These are phyloP conservation scores for Chymomyza costata DNA, from an alignment of 1,140 invertebrate species.

Conservation along the genomic window DNA sequence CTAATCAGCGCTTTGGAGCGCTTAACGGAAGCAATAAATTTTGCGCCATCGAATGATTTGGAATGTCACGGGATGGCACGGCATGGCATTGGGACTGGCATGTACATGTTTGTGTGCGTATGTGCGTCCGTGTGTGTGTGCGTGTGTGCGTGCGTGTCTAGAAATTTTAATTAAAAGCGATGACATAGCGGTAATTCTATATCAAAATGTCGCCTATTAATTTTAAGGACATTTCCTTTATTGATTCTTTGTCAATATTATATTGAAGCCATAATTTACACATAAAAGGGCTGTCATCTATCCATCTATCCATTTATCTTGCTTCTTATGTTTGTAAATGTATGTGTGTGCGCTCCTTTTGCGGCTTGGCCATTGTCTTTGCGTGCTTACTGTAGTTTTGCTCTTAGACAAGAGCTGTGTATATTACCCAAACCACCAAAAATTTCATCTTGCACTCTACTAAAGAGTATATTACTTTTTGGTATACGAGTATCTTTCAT, in stretches of 20 bases:
- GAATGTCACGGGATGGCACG: too few species aligned
- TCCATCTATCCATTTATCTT: background rate
- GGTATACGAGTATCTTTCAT: too few species aligned
- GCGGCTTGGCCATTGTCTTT: slow-evolving; percentile 24
- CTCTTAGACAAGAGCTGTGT: slow-evolving; percentile 20
- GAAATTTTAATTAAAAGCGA: slow-evolving; percentile 75
- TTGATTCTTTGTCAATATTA: slow-evolving; percentile 74
- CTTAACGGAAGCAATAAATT: slow-evolving; percentile 67
- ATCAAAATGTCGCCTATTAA: slow-evolving; percentile 74
- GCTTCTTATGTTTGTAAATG: background rate
- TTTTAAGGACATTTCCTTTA: slow-evolving; percentile 74
- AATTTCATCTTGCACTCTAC: too few species aligned
- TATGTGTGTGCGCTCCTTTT: slow-evolving; percentile 6
- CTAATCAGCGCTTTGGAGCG: slow-evolving; percentile 56
- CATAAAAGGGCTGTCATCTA: slow-evolving; percentile 54
- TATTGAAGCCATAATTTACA: slow-evolving; percentile 72
- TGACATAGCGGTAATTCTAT: slow-evolving; percentile 74
- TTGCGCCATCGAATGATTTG: too few species aligned
- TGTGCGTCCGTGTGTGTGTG: slow-evolving; percentile 6
- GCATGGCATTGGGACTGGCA: slow-evolving; percentile 36
- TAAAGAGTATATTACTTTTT: too few species aligned
- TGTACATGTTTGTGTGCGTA: slow-evolving; percentile 13
- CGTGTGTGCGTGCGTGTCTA: slow-evolving; percentile 40
- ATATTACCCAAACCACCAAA: too few species aligned
- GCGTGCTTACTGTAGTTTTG: slow-evolving; percentile 25